Base-by-base conservation (phyloP, 2,113 vertebrate genomes). In the Ceratotherium simum region DNA sequence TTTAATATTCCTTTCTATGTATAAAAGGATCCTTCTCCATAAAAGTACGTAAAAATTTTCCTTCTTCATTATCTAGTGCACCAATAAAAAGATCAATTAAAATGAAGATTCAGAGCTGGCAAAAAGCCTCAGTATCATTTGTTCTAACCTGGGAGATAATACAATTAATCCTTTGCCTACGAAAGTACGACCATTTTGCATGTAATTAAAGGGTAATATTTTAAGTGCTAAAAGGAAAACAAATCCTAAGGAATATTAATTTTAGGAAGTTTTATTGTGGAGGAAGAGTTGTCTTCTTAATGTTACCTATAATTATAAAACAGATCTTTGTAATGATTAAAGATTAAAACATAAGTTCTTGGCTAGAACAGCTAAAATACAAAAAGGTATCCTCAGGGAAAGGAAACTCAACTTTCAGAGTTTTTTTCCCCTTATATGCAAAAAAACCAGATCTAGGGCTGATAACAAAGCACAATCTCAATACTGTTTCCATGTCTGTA, bases 21-120 rank as follows among this genome's bases (percentile, higher is more conserved):
- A 70, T 12, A 92, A 79, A 92, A 72, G 78, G 36, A 76, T 81
- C 21, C 20, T 87, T 91, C 39, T 85, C 72, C 84, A 84, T 62
- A 39, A 18, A 92, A 87, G 16, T 12, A 91, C 12, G 65, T 69
- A 84, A 65, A 81, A 92, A 21, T 5, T 29, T 70, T 76, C 13
- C 64, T 84, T 96, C 58, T 94, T 88, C 54, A 67, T 42, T 81
- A 81, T 9, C 33, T 60, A 84, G 9, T 64, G 7, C 14, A 92
- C 46, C 39, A 85, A 88, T 67, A 81, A 76, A 96, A 87, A 80
- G 25, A 78, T 54, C 29, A 88, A 87, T 95, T 90, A 90, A 93
- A 92, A 95, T 46, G 64, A 97, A 86, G 69, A 93, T 23, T 29
- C 23, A 56, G 36, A 76, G 42, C 56, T 60, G 21, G 56, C 56